Conservation (phyloP, 2,797 vertebrate species). For the Lutjanus argentimaculatus region DNA sequence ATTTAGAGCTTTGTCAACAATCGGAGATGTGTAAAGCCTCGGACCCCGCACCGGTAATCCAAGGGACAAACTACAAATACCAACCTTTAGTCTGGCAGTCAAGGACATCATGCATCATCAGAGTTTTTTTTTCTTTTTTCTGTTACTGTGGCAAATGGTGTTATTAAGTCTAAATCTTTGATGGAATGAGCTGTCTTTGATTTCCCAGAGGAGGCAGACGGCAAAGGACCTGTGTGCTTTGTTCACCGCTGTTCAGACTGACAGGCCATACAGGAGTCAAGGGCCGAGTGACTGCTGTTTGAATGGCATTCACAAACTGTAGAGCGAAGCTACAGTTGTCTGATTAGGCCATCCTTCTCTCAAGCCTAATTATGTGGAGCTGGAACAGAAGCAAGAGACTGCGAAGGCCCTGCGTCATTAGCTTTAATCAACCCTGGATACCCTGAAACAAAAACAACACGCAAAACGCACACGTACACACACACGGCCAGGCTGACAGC, state of each 20-base stretch:
- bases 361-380: slow-evolving; percentile 65
- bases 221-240: slow-evolving; percentile 5
- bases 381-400: slow-evolving; percentile 61
- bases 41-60: slow-evolving; percentile 50
- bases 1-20: slow-evolving; percentile 64
- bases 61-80: slow-evolving; percentile 41
- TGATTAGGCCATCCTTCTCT: slow-evolving; percentile 65
- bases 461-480: slow-evolving; percentile 29
- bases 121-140: not conserved
- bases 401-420: slow-evolving; percentile 65
- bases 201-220: slow-evolving; percentile 35
- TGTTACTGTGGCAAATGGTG: slow-evolving; percentile 7
- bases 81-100: slow-evolving; percentile 40
- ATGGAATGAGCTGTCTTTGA: slow-evolving; percentile 38
- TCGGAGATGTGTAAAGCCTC: slow-evolving; percentile 53
- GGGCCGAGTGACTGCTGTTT: slow-evolving; percentile 11
- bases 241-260: slow-evolving; percentile 4
- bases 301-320: slow-evolving; percentile 34
- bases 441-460: slow-evolving; percentile 54
- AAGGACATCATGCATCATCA: slow-evolving; percentile 49
- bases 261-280: slow-evolving; percentile 15
- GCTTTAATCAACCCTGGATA: slow-evolving; percentile 68
- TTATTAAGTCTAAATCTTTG: slow-evolving; percentile 39
- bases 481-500: slow-evolving; percentile 60
- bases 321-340: slow-evolving; percentile 50